Conservation (phyloP, 2,888 invertebrate genomes). For the Rhagium mordax region DNA sequence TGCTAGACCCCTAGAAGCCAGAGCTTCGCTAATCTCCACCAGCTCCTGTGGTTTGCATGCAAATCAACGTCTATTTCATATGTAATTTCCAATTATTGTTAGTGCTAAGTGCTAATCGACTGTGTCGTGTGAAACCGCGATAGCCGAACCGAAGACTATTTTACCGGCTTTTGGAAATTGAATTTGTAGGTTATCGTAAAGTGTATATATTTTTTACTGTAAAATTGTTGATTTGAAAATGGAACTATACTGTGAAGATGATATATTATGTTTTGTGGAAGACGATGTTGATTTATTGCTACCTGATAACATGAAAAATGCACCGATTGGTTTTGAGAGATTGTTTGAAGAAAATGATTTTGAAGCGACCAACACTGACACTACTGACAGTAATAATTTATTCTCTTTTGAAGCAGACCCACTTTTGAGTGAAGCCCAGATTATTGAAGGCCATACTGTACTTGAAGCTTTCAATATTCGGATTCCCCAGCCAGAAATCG, state of each 20-base stretch:
- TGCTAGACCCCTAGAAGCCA: too few relatives aligned
- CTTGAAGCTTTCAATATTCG: constrained; percentile 26
- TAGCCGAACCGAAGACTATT: not conserved
- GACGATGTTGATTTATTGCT: constrained; percentile 12
- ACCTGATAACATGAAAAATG: constrained; percentile 9
- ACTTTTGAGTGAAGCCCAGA: constrained; percentile 31
- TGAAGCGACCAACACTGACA: not conserved
- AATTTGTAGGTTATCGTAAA: not conserved
- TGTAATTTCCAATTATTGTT: too few relatives aligned
- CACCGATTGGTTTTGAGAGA: constrained; percentile 13
- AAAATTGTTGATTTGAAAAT: constrained; percentile 1
- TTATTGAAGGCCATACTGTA: constrained; percentile 20
- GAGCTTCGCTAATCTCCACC: too few relatives aligned
- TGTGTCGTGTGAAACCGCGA: not conserved
- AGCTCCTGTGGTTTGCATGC: too few relatives aligned
- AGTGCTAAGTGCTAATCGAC: too few relatives aligned
- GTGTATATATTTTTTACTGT: not conserved
- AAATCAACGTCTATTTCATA: too few relatives aligned
- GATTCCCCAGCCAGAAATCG: not conserved
- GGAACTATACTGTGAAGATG: constrained; percentile 16
- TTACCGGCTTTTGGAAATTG: not conserved
- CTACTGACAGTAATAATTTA: not conserved
- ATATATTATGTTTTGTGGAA: constrained; percentile 25
- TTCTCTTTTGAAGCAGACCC: constrained; percentile 25
- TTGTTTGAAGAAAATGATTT: constrained; percentile 8